These are phyloP conservation scores for Halictus quadricinctus DNA, from an alignment of 2,888 invertebrate genomes.

Conservation along the genomic window DNA sequence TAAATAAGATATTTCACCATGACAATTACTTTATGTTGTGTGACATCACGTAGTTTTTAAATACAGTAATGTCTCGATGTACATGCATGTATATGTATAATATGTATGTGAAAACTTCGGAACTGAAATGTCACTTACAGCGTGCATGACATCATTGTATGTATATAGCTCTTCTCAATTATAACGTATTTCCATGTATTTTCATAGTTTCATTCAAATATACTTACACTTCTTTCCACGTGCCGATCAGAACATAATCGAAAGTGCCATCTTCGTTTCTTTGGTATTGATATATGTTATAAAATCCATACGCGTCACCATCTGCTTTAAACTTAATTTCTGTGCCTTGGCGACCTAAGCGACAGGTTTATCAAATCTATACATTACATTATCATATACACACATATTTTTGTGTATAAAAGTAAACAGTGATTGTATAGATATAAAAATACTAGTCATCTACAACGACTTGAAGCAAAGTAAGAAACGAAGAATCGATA, in stretches of 20 bases:
- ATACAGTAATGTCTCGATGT: background rate
- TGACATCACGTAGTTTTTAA: background rate
- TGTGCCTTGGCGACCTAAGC: slow-evolving; percentile 83
- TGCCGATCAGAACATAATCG: slow-evolving; percentile 85
- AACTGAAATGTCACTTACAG: too few species aligned
- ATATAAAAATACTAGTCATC: too few species aligned
- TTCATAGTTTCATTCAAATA: background rate
- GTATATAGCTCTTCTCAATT: too few species aligned
- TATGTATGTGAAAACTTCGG: too few species aligned
- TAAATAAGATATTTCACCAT: slow-evolving; percentile 61
- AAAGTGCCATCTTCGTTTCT: slow-evolving; percentile 83
- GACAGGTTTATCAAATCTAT: background rate
- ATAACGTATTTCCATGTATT: too few species aligned
- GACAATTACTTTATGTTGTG: background rate
- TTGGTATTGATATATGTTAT: slow-evolving; percentile 88
- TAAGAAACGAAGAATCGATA: background rate
- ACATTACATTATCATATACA: too few species aligned
- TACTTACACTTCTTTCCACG: slow-evolving; percentile 85
- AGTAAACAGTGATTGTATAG: too few species aligned
- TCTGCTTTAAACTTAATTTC: slow-evolving; percentile 86
- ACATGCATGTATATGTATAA: background rate
- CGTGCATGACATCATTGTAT: too few species aligned
- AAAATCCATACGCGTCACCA: slow-evolving; percentile 88
- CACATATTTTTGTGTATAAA: too few species aligned
- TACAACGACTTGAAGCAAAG: background rate